A percentile compares a stretch with the other conserved stretches of the same genome.
These are phyloP conservation scores for Tricholaema leucomelas DNA, from an alignment of 2,113 vertebrate genomes.

Conservation along the genomic window DNA sequence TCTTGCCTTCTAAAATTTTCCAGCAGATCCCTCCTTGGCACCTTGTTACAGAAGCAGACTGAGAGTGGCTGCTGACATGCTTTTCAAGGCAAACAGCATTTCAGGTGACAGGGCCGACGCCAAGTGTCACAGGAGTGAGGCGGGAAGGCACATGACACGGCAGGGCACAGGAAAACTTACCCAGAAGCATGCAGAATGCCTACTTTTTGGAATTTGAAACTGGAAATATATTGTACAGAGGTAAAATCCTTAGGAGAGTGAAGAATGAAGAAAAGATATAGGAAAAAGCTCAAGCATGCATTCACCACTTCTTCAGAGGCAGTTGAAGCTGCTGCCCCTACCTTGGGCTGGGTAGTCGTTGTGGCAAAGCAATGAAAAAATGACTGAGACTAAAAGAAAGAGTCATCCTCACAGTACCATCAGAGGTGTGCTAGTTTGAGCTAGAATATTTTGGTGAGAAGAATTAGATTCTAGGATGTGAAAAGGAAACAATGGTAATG, in stretches of 20 bases:
- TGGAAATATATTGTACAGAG: not conserved
- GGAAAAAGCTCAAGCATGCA: not conserved
- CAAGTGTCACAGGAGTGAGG: not conserved
- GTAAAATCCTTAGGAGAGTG: not conserved
- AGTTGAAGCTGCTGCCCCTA: not conserved
- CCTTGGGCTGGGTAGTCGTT: fast-evolving
- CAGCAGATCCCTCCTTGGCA: not conserved
- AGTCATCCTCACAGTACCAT: not conserved
- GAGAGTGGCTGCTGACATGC: not conserved
- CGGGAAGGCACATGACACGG: not conserved
- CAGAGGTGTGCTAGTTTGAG: too few relatives aligned
- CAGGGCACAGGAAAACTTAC: not conserved
- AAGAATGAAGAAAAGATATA: not conserved
- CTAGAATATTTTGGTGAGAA: too few relatives aligned
- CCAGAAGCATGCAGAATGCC: not conserved
- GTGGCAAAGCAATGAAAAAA: not conserved
- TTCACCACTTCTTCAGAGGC: not conserved
- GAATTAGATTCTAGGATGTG: too few relatives aligned
- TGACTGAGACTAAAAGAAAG: not conserved
- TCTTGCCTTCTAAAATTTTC: not conserved
- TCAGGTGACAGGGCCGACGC: not conserved
- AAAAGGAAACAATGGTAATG: too few relatives aligned
- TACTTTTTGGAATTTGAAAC: not conserved
- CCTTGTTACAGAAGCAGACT: not conserved
- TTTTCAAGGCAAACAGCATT: not conserved